These are phyloP conservation scores for Mellilla xanthometata DNA, from an alignment of 2,888 invertebrate genomes.

Conservation along the genomic window DNA sequence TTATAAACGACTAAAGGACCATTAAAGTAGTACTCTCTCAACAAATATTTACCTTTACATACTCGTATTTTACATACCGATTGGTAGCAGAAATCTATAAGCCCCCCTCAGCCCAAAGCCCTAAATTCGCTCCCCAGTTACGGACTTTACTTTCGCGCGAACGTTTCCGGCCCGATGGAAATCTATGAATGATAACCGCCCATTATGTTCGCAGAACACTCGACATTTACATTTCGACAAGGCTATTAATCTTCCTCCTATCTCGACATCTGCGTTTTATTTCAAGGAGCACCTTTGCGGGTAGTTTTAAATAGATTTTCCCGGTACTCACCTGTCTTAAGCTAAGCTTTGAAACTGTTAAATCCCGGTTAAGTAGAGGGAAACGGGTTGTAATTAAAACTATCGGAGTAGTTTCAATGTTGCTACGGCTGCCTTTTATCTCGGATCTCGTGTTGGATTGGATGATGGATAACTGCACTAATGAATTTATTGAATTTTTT, in stretches of 20 bases:
- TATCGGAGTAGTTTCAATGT: constrained; percentile 6
- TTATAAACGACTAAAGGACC: no score
- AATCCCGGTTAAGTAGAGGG: constrained; percentile 41
- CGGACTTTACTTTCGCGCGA: constrained; percentile 53
- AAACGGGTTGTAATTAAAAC: constrained; percentile 44
- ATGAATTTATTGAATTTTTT: no score
- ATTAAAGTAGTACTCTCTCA: no score
- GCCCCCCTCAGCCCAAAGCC: background rate
- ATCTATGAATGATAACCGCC: constrained; percentile 72
- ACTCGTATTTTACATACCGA: no score
- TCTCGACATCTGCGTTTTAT: constrained; percentile 48
- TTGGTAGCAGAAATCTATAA: no score
- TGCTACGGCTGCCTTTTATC: constrained; percentile 4
- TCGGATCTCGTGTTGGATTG: background rate
- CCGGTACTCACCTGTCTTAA: constrained; percentile 44
- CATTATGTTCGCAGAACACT: constrained; percentile 42
- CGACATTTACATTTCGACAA: constrained; percentile 51
- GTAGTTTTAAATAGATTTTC: constrained; percentile 50
- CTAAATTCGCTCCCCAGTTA: constrained; percentile 38
- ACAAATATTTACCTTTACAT: no score
- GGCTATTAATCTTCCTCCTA: constrained; percentile 57
- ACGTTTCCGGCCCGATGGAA: constrained; percentile 72
- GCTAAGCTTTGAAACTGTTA: constrained; percentile 45
- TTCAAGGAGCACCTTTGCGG: constrained; percentile 40
- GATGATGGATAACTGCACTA: background rate